phyloP scores from a whole-genome alignment of 2,113 vertebrate species.

The Nothoprocta perdicaria region DNA sequence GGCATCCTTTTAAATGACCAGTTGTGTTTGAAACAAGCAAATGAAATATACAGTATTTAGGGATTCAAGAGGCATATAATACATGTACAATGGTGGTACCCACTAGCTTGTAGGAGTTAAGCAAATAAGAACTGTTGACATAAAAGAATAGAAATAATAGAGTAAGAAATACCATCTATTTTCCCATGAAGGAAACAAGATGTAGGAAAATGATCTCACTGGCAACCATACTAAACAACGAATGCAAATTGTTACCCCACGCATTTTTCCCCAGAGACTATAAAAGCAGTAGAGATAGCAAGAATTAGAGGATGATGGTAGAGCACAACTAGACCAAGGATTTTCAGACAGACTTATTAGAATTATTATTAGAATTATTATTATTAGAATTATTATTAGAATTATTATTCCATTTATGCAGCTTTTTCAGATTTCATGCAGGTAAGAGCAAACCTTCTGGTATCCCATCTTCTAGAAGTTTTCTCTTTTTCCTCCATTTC shows the following conservation, averaged over 20 bases:
- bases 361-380: no score
- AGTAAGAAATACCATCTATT: neutral
- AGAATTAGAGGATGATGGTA: neutral
- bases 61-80: neutral
- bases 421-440: neutral
- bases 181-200: neutral
- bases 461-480: neutral
- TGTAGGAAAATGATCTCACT: neutral
- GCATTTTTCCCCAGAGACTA: neutral
- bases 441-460: neutral
- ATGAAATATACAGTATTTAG: neutral
- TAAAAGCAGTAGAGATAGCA: neutral
- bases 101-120: neutral
- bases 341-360: neutral
- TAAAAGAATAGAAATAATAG: neutral
- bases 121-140: neutral
- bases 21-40: neutral
- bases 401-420: neutral
- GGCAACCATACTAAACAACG: neutral
- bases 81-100: neutral
- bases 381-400: no score
- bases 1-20: neutral
- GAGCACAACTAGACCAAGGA: neutral
- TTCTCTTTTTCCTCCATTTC: neutral
- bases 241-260: neutral